Percentiles rank a stretch among this genome's conserved stretches.
phyloP scores from a whole-genome alignment of 2,888 invertebrate species.

The Dastarcus helophoroides region DNA sequence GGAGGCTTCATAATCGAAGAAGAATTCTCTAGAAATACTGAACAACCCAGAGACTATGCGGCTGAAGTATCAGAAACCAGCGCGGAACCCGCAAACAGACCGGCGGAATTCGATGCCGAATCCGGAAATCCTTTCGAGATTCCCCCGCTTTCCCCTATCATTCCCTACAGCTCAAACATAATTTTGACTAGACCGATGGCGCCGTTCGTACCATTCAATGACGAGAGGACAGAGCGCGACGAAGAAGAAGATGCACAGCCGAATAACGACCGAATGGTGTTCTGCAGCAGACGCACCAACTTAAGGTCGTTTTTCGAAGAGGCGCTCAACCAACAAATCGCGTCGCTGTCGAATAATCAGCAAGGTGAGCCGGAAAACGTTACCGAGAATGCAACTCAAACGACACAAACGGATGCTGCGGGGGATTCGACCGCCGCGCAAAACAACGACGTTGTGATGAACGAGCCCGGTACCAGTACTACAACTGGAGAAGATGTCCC shows the following conservation, averaged over 20 bases:
- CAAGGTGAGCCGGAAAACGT: slow-evolving; percentile 9
- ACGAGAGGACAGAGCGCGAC: background rate
- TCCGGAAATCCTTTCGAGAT: background rate
- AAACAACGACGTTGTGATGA: slow-evolving; percentile 12
- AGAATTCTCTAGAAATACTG: slow-evolving; percentile 18
- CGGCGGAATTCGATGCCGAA: background rate
- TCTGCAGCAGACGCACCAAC: slow-evolving; percentile 7
- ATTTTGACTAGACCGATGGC: background rate
- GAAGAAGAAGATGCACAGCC: slow-evolving; percentile 7
- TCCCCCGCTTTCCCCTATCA: background rate
- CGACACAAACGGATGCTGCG: slow-evolving; percentile 12
- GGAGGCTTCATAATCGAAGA: too few species aligned
- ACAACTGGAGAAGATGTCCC: slow-evolving; percentile 43
- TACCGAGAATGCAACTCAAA: slow-evolving; percentile 25
- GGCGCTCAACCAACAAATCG: slow-evolving; percentile 9
- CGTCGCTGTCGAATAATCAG: slow-evolving; percentile 2
- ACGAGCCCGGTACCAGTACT: slow-evolving; percentile 17
- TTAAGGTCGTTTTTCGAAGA: slow-evolving; percentile 10
- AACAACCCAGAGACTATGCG: slow-evolving; percentile 8
- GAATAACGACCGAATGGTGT: slow-evolving; percentile 4
- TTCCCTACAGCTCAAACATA: background rate
- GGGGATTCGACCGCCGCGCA: slow-evolving; percentile 6
- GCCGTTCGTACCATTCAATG: background rate
- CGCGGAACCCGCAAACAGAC: background rate
- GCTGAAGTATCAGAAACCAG: background rate